Conservation (phyloP, 1,140 invertebrate species). For the Xylocopa sonorina region DNA sequence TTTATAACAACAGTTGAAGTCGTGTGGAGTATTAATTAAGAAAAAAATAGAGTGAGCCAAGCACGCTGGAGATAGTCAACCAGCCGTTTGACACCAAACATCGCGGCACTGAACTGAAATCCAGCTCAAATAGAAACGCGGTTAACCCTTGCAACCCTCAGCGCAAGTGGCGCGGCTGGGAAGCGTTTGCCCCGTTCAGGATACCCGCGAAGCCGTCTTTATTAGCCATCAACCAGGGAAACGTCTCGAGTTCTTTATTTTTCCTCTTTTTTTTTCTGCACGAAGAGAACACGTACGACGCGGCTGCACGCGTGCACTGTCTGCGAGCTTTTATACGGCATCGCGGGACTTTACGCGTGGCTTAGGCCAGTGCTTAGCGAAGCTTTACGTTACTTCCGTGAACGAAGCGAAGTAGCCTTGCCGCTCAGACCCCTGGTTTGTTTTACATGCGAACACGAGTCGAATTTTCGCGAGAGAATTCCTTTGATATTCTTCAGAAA, state of each 20-base stretch:
- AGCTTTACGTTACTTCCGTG: background rate
- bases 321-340: background rate
- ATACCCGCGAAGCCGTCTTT: slow-evolving; percentile 15
- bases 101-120: slow-evolving; percentile 37
- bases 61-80: too few relatives aligned
- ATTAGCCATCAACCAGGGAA: slow-evolving; percentile 42
- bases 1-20: too few relatives aligned
- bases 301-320: background rate
- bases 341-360: background rate
- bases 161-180: slow-evolving; percentile 21
- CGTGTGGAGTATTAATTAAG: too few relatives aligned
- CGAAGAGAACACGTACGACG: background rate
- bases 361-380: background rate
- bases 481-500: too few relatives aligned
- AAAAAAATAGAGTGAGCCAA: too few relatives aligned
- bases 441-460: too few relatives aligned
- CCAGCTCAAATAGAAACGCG: slow-evolving; percentile 40
- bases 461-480: too few relatives aligned
- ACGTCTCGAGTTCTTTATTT: slow-evolving; percentile 19
- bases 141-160: slow-evolving; percentile 7
- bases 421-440: too few relatives aligned
- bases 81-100: slow-evolving; percentile 49
- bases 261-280: background rate
- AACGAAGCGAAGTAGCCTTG: background rate
- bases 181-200: background rate